A percentile compares a stretch with the other conserved stretches of the same genome.
Conservation (phyloP, 1,140 invertebrate genomes). For the Atopsyche davidsoni region DNA sequence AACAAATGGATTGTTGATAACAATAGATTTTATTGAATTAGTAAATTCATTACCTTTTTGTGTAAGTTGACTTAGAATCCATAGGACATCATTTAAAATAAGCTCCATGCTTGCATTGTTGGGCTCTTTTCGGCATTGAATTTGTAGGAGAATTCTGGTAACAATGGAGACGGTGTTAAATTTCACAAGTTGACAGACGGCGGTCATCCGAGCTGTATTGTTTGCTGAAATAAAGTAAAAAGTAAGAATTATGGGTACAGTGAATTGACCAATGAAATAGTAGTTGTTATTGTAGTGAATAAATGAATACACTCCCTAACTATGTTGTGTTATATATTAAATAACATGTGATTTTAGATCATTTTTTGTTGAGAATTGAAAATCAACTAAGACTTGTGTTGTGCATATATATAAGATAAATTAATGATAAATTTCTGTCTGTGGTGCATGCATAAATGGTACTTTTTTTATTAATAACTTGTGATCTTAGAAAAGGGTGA, state of each 20-base stretch:
- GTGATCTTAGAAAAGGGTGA: too few relatives aligned
- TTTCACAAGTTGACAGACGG: conserved; percentile 42
- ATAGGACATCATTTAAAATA: conserved; percentile 44
- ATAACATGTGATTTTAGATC: too few relatives aligned
- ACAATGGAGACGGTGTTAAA: conserved; percentile 43
- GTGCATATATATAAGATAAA: too few relatives aligned
- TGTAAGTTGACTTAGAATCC: conserved; percentile 45
- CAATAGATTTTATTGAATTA: too few relatives aligned
- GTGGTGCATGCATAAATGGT: too few relatives aligned
- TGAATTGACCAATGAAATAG: not conserved
- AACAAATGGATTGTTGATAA: too few relatives aligned
- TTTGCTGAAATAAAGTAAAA: conserved; percentile 34
- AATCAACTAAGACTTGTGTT: too few relatives aligned
- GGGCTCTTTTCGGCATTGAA: conserved; percentile 35
- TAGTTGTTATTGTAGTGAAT: not conserved
- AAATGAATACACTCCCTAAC: not conserved
- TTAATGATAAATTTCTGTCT: too few relatives aligned
- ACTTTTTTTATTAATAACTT: too few relatives aligned
- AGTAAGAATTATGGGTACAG: conserved; percentile 1
- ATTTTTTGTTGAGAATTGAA: too few relatives aligned
- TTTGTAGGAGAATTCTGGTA: conserved; percentile 41
- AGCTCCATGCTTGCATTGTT: conserved; percentile 37
- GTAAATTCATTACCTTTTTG: conserved; percentile 35
- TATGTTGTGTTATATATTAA: conserved; percentile 3
- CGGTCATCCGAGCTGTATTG: conserved; percentile 33